Base-by-base conservation (phyloP, 1,140 invertebrate species). In the Harlomillsia oculata region DNA sequence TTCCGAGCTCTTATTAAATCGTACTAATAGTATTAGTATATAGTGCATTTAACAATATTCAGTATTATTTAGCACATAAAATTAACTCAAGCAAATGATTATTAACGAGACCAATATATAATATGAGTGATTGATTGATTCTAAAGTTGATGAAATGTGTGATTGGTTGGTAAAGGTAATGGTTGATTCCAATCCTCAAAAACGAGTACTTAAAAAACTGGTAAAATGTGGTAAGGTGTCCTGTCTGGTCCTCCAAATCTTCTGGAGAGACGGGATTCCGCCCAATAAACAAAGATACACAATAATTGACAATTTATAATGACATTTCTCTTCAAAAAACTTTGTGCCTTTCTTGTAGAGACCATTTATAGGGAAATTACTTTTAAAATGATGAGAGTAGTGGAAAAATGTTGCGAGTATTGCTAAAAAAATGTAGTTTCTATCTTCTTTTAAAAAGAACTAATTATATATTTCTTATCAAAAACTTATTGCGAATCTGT, bases 271-370 rank as follows among this genome's bases (percentile, higher is more conserved):
- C 50, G 55, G 60, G 60, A 62, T 53, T 62, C 60, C 60, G 60
- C 60, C 60, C 60, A 62, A 60, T 63, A 63, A 60, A 57, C 49
- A 54, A 59, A 48, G 16, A 28, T n/a, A 32, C 43, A 39, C 54
- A 36, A 43, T 51, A 37, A 54, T 30, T 44, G 55, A 44, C 39
- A 56, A 45, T 21, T 26, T 44, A 9, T 53, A 25, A 30, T 9
- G 28, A 14, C 29, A 18, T 21, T 45, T 53, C 34, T 53, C 51
- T 39, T 28, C 37, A 23, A 44, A 26, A n/a, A 59, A 30, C 49
- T 51, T 13, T 50, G 23, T 51, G 29, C 34, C 34, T 43, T 37
- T 34, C 39, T 57, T 48, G 14, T 46, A 32, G 45, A 25, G 45
- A 32, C 45, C 11, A 48, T 32, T 23, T 11, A 56, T 30, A 26